Evolutionary conservation across 2,113 vertebrate species (phyloP), one percentile per base, ranked within the genome.

Genomic region (Prunella himalayana): DNA sequence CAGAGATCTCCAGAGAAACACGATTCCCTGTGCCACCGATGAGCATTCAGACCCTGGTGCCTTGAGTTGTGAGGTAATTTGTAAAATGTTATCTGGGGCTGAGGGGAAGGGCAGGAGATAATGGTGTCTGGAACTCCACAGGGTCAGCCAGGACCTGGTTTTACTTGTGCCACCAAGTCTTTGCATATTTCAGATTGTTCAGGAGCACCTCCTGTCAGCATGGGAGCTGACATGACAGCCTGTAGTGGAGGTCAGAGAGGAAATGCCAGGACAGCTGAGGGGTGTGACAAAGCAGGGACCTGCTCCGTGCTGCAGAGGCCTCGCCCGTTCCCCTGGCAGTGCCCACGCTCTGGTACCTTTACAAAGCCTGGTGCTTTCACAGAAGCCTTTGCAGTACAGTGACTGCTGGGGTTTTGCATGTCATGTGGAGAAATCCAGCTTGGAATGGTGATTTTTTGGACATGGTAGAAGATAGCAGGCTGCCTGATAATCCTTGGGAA

Each of bases 11-110:
- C 1, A 4, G 20, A 57, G 82, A 22, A 82, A 17, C 3, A 2
- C 0, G 0, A 8, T 30, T 6, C 21, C 14, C n/a, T 33, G 68
- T 30, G 25, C 5, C 0, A 0, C 45, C 1, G 0, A 7, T 1
- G 39, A 13, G 31, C 5, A 0, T 5, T 12, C 20, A 13, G 19
- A 11, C 30, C 54, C 30, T 2, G 2, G 0, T 16, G 0, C 54
- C n/a, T 2, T 5, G 64, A 37, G 37, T 2, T 21, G 2, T 5
- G 15, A 41, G 56, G 54, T 69, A 5, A 35, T n/a, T n/a, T n/a
- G n/a, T n/a, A n/a, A n/a, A n/a, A 0, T 1, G 3, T 23, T 24
- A 2, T 0, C 33, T 25, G 57, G 49, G 39, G 39, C 75, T 10
- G 50, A 73, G 57, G 23, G 25, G 51, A 31, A n/a, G 75, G 3